Percentiles rank a stretch among this genome's conserved stretches.
phyloP scores from a whole-genome alignment of 2,888 invertebrate genomes.

The Drosophila multiciliata region DNA sequence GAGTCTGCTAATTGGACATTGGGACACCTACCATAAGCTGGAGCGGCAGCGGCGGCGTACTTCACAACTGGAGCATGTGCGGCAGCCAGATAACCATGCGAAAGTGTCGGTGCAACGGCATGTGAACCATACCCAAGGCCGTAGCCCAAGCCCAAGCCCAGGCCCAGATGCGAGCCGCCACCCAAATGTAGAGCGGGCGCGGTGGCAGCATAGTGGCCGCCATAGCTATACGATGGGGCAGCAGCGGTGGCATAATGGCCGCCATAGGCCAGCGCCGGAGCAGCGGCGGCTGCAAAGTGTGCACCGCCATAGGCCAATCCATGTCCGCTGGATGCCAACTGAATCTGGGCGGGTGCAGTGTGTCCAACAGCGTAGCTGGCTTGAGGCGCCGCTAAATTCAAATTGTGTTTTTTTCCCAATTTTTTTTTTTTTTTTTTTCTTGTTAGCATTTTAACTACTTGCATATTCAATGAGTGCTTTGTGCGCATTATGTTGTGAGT shows the following conservation, averaged over 20 bases:
- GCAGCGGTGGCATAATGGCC: slow-evolving; percentile 52
- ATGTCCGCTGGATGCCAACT: slow-evolving; percentile 49
- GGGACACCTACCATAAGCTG: slow-evolving; percentile 79
- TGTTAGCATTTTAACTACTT: slow-evolving; percentile 62
- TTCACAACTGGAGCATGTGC: slow-evolving; percentile 73
- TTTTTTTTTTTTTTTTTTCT: slow-evolving; percentile 9
- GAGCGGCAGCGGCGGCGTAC: slow-evolving; percentile 79
- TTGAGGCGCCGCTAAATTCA: slow-evolving; percentile 59
- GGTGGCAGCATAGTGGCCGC: slow-evolving; percentile 43
- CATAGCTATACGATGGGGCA: slow-evolving; percentile 15
- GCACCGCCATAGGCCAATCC: slow-evolving; percentile 59
- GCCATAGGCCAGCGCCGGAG: slow-evolving; percentile 49
- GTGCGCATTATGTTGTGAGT: slow-evolving; percentile 22
- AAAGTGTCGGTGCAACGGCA: slow-evolving; percentile 55
- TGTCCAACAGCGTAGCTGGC: slow-evolving; percentile 62
- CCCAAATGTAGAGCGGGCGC: slow-evolving; percentile 54
- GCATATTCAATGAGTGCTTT: slow-evolving; percentile 37
- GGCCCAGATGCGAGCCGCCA: slow-evolving; percentile 44
- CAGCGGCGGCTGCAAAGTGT: slow-evolving; percentile 57
- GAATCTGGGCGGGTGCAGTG: slow-evolving; percentile 74
- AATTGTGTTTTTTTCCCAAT: not conserved
- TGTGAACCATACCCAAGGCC: slow-evolving; percentile 57
- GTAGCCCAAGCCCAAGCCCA: slow-evolving; percentile 54
- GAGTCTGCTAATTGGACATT: not conserved
- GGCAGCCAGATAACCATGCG: slow-evolving; percentile 69